Percentiles rank a stretch among this genome's conserved stretches.
phyloP scores from a whole-genome alignment of 2,797 vertebrate species.

The Manis pentadactyla region DNA sequence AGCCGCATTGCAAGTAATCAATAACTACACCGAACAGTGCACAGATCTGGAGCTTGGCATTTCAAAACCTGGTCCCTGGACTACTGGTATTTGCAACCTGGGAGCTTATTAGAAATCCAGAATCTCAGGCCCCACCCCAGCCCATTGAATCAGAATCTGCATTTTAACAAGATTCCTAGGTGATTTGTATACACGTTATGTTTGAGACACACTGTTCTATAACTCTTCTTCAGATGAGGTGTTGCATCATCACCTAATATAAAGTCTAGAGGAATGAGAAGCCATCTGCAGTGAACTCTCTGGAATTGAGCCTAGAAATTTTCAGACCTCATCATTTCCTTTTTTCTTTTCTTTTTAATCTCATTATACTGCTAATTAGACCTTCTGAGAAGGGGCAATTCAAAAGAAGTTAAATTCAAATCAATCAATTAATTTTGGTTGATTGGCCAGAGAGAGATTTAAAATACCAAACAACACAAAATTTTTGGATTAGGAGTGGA shows the following conservation, averaged over 20 bases:
- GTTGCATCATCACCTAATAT: conserved; percentile 36
- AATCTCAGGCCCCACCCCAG: not conserved
- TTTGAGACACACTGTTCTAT: not conserved
- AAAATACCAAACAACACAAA: conserved; percentile 43
- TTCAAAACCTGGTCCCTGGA: not conserved
- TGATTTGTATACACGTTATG: not conserved
- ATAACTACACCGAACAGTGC: not conserved
- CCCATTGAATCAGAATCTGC: not conserved
- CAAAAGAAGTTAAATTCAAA: conserved; percentile 48
- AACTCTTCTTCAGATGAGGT: conserved; percentile 20
- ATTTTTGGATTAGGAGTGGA: conserved; percentile 24
- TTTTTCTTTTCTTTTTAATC: not conserved
- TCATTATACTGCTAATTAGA: conserved; percentile 31
- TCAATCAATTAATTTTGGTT: conserved; percentile 55
- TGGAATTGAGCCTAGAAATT: conserved; percentile 52
- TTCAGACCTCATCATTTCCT: not conserved
- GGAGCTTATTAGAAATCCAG: not conserved
- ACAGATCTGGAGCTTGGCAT: not conserved
- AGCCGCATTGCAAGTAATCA: not conserved
- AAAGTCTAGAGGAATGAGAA: conserved; percentile 49
- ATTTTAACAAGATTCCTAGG: not conserved
- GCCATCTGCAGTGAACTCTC: not conserved
- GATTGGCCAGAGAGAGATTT: conserved; percentile 6
- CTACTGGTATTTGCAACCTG: not conserved
- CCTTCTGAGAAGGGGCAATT: conserved; percentile 29